Conservation (phyloP, 2,888 invertebrate genomes). For the Protophormia terraenovae region DNA sequence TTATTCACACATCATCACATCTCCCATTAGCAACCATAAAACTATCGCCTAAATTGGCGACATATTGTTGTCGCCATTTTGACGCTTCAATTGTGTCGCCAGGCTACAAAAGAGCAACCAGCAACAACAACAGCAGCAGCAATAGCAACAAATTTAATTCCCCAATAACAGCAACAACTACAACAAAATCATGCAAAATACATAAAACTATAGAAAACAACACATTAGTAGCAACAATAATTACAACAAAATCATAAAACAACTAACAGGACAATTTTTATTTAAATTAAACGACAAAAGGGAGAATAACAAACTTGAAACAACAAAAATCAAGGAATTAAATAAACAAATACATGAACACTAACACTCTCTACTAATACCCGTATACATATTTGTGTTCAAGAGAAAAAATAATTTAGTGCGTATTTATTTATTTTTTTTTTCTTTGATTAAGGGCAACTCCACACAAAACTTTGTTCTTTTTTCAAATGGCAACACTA, state of each 20-base stretch:
- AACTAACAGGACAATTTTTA: slow-evolving; percentile 39
- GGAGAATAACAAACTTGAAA: background rate
- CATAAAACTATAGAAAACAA: background rate
- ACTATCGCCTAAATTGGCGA: slow-evolving; percentile 73
- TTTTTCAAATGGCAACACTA: slow-evolving; percentile 16
- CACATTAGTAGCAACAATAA: background rate
- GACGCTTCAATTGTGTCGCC: slow-evolving; percentile 74
- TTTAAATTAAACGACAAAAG: background rate
- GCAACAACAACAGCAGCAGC: background rate
- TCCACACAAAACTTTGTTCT: background rate
- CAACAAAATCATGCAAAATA: background rate
- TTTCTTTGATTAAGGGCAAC: background rate
- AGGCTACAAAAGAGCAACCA: slow-evolving; percentile 30
- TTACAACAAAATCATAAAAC: background rate
- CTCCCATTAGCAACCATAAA: slow-evolving; percentile 53
- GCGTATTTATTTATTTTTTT: background rate
- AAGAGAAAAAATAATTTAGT: slow-evolving; percentile 44
- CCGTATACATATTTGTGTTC: background rate
- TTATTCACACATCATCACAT: slow-evolving; percentile 34
- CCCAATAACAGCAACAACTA: too few relatives aligned
- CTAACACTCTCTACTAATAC: background rate
- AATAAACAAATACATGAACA: background rate
- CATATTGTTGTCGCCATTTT: slow-evolving; percentile 79
- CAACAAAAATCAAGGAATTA: background rate
- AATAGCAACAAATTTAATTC: too few relatives aligned